phyloP scores from a whole-genome alignment of 2,797 vertebrate genomes.

The Smutsia gigantea region DNA sequence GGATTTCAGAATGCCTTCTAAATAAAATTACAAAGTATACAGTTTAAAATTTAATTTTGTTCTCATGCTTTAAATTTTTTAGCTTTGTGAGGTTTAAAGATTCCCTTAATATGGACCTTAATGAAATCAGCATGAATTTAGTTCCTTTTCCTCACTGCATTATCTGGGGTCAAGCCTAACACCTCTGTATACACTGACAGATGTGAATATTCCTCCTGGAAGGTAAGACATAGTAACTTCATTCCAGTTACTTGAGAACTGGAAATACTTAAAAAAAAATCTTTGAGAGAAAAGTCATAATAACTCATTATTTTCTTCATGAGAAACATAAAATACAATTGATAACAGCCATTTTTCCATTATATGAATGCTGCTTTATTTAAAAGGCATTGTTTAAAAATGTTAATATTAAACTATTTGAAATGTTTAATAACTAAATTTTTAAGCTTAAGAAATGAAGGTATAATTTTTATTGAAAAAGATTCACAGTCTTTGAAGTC shows the following conservation, averaged over 20 bases:
- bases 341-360: conserved; percentile 12
- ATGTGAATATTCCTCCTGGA: conserved; percentile 92
- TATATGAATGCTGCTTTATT: background rate
- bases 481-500: background rate
- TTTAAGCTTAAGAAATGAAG: conserved; percentile 8
- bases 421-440: background rate
- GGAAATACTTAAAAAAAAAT: background rate
- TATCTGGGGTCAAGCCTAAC: conserved; percentile 97
- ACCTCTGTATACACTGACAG: conserved; percentile 94
- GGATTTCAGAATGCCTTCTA: background rate
- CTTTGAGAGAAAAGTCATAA: background rate
- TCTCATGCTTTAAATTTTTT: conserved; percentile 69
- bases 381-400: conserved; percentile 59
- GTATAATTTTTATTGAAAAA: background rate
- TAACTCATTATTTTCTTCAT: conserved; percentile 17
- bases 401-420: background rate
- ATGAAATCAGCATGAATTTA: conserved; percentile 98
- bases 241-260: background rate
- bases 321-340: conserved; percentile 18
- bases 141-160: conserved; percentile 97
- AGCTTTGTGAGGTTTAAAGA: conserved; percentile 98
- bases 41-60: background rate
- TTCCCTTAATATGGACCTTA: conserved; percentile 98
- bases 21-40: background rate
- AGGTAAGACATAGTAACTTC: conserved; percentile 86